Conservation (phyloP, 2,113 vertebrate species). For the Pithys albifrons region DNA sequence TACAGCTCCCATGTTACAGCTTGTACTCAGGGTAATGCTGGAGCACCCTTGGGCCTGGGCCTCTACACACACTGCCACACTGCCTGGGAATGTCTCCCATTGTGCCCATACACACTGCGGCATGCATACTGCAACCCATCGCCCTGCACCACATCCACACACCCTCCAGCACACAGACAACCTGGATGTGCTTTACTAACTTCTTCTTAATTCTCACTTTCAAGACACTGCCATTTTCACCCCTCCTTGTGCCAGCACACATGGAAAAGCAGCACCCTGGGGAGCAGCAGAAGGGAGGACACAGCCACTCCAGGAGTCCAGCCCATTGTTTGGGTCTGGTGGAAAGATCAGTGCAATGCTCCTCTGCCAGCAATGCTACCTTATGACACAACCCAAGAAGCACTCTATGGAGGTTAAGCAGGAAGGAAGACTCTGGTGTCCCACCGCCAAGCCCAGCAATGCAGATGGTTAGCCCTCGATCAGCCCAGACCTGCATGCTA, state of each 20-base stretch:
- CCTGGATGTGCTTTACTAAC: background rate
- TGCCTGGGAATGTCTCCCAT: background rate
- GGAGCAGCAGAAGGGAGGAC: background rate
- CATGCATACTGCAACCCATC: background rate
- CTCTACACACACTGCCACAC: background rate
- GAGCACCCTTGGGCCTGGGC: background rate
- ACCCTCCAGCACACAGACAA: background rate
- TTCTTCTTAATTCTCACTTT: background rate
- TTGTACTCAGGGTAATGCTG: accelerated
- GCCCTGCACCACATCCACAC: accelerated
- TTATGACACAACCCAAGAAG: background rate
- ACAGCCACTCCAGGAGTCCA: accelerated
- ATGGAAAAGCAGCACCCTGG: background rate
- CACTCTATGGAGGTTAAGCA: background rate
- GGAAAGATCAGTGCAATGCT: background rate
- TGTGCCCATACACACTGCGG: accelerated
- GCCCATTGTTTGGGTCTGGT: background rate
- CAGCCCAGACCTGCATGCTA: background rate
- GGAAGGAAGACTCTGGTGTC: background rate
- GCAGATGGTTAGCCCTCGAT: background rate
- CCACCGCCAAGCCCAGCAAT: background rate
- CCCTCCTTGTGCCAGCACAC: background rate
- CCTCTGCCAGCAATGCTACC: background rate
- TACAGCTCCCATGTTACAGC: background rate
- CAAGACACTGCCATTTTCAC: background rate